A percentile compares a stretch with the other conserved stretches of the same genome.
Conservation (phyloP, 2,888 invertebrate species). For the Orchesella flavescens region DNA sequence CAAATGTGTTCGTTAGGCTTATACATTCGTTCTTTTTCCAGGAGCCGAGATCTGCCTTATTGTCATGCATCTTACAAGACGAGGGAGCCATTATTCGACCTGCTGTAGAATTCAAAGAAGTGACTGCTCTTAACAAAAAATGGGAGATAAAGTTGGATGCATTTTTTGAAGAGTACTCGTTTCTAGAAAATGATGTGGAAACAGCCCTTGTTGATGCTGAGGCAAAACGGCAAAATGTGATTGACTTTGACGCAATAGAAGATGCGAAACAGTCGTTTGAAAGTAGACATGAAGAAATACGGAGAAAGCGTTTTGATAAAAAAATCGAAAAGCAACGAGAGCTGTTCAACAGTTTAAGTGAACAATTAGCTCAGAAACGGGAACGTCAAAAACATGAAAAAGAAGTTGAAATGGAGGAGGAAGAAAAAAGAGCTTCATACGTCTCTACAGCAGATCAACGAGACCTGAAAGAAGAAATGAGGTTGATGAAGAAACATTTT, state of each 20-base stretch:
- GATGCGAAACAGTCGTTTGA: slow-evolving; percentile 30
- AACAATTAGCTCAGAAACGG: slow-evolving; percentile 60
- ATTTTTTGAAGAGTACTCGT: slow-evolving; percentile 63
- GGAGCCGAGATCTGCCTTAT: slow-evolving; percentile 23
- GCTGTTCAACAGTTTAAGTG: slow-evolving; percentile 41
- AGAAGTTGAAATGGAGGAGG: slow-evolving; percentile 39
- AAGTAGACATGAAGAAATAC: slow-evolving; percentile 6
- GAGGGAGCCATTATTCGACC: slow-evolving; percentile 25
- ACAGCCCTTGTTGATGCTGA: slow-evolving; percentile 24
- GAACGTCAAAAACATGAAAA: slow-evolving; percentile 39
- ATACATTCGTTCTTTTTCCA: neutral
- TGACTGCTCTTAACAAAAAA: slow-evolving; percentile 31
- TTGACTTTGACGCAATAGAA: slow-evolving; percentile 55
- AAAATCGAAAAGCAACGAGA: slow-evolving; percentile 48
- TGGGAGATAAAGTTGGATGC: slow-evolving; percentile 58
- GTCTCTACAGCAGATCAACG: slow-evolving; percentile 38
- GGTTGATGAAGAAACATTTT: slow-evolving; percentile 62
- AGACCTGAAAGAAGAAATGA: slow-evolving; percentile 50
- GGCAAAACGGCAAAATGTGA: slow-evolving; percentile 8
- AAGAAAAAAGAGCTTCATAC: slow-evolving; percentile 44
- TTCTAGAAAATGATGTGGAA: slow-evolving; percentile 50
- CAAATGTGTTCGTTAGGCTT: neutral
- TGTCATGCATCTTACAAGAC: slow-evolving; percentile 38
- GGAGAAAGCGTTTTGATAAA: neutral
- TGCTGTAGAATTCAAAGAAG: slow-evolving; percentile 54